These are phyloP conservation scores for Dendroctonus valens DNA, from an alignment of 1,140 invertebrate genomes.

Conservation along the genomic window DNA sequence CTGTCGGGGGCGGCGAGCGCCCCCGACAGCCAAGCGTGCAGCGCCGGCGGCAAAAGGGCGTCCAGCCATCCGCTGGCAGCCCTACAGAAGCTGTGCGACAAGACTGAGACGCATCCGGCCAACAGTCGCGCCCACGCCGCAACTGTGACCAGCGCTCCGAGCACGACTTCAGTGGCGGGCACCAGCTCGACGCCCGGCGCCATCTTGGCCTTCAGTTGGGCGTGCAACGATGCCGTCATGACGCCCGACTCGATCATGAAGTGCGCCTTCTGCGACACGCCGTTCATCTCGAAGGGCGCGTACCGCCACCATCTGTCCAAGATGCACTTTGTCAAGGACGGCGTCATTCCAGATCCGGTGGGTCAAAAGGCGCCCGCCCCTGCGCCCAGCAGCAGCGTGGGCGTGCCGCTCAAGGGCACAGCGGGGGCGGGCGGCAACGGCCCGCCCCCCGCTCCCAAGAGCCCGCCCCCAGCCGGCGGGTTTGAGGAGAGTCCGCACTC, in stretches of 20 bases:
- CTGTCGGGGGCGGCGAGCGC: conserved; percentile 66
- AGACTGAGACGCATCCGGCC: conserved; percentile 79
- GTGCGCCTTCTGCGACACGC: conserved; percentile 94
- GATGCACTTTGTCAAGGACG: conserved; percentile 95
- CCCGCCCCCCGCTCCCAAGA: conserved; percentile 25
- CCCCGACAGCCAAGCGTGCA: conserved; percentile 77
- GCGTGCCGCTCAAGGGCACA: conserved; percentile 41
- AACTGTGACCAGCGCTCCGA: conserved; percentile 41
- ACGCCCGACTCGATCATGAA: conserved; percentile 88
- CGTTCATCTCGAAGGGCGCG: conserved; percentile 94
- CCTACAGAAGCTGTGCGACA: conserved; percentile 91
- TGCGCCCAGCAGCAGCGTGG: conserved; percentile 53
- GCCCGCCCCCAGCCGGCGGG: conserved; percentile 49
- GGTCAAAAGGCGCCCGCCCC: conserved; percentile 60
- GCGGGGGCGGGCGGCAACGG: conserved; percentile 32
- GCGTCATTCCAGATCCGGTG: conserved; percentile 72
- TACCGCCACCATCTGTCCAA: conserved; percentile 95
- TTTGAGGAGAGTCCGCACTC: conserved; percentile 92
- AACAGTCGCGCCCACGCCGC: conserved; percentile 48
- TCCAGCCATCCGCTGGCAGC: conserved; percentile 88
- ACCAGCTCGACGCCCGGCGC: conserved; percentile 70
- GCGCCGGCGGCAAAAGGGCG: conserved; percentile 60
- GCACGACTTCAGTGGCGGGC: conserved; percentile 39
- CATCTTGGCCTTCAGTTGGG: conserved; percentile 90
- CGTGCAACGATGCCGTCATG: conserved; percentile 86